Percentiles rank a stretch among this genome's conserved stretches.
These are phyloP conservation scores for Clarias fuscus DNA, from an alignment of 2,797 vertebrate species.

Conservation along the genomic window DNA sequence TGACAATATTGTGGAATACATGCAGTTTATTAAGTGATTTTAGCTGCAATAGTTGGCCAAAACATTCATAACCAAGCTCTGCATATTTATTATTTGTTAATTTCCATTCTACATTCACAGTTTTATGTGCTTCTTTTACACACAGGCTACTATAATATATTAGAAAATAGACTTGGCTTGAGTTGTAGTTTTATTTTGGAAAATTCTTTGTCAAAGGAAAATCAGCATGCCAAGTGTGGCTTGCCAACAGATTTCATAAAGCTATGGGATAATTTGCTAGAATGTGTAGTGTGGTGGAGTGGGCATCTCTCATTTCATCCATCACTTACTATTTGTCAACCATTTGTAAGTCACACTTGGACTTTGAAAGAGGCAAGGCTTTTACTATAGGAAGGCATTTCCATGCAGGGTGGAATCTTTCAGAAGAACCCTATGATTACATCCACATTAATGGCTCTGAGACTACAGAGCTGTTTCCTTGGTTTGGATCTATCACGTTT, in stretches of 20 bases:
- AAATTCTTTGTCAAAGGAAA: slow-evolving; percentile 36
- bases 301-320: slow-evolving; percentile 70
- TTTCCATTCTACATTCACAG: not conserved
- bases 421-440: slow-evolving; percentile 78
- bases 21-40: not conserved
- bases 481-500: slow-evolving; percentile 69
- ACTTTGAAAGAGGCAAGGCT: slow-evolving; percentile 73
- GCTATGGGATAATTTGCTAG: slow-evolving; percentile 64
- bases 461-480: slow-evolving; percentile 73
- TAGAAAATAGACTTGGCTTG: not conserved
- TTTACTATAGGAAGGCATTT: slow-evolving; percentile 67
- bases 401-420: slow-evolving; percentile 69
- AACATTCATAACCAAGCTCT: not conserved
- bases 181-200: not conserved
- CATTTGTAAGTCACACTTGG: slow-evolving; percentile 81
- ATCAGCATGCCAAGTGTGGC: slow-evolving; percentile 5
- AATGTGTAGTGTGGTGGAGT: slow-evolving; percentile 58
- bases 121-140: not conserved
- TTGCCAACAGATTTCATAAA: slow-evolving; percentile 47
- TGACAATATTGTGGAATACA: not conserved
- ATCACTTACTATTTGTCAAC: slow-evolving; percentile 73
- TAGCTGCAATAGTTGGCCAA: not conserved
- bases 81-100: not conserved
- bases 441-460: slow-evolving; percentile 77
- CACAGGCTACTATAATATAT: not conserved